Percentiles rank a stretch among this genome's conserved stretches.
Conservation (phyloP, 2,113 vertebrate genomes). For the Galeopterus variegatus region DNA sequence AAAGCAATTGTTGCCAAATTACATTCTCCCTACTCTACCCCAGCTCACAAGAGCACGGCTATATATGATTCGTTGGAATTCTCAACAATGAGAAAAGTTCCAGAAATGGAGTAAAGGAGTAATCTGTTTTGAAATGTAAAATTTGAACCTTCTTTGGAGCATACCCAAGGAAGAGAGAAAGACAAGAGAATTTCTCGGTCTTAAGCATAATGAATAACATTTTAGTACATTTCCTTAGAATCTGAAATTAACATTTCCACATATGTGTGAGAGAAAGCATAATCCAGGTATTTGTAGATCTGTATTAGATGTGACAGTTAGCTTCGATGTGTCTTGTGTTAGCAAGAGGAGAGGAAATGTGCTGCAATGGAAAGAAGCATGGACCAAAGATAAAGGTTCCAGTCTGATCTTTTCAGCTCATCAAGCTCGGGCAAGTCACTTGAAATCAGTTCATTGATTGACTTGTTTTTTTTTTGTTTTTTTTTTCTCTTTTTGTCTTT, state of each 20-base stretch:
- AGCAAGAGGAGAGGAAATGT: neutral
- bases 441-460: neutral
- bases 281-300: neutral
- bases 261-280: neutral
- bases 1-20: neutral
- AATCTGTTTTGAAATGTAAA: neutral
- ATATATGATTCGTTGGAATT: neutral
- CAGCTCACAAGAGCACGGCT: neutral
- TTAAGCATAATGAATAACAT: neutral
- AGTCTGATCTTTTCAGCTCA: neutral
- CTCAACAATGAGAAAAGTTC: neutral
- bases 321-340: neutral
- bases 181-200: neutral
- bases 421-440: neutral
- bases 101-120: neutral
- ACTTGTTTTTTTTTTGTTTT: no score
- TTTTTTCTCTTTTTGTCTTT: no score
- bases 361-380: neutral
- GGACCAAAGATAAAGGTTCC: neutral
- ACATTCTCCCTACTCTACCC: neutral
- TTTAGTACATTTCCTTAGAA: neutral
- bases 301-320: neutral
- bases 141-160: neutral
- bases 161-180: neutral
- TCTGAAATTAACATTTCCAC: neutral